Evolutionary conservation across 2,113 vertebrate species (phyloP).

Genomic region (Vulpes lagopus): DNA sequence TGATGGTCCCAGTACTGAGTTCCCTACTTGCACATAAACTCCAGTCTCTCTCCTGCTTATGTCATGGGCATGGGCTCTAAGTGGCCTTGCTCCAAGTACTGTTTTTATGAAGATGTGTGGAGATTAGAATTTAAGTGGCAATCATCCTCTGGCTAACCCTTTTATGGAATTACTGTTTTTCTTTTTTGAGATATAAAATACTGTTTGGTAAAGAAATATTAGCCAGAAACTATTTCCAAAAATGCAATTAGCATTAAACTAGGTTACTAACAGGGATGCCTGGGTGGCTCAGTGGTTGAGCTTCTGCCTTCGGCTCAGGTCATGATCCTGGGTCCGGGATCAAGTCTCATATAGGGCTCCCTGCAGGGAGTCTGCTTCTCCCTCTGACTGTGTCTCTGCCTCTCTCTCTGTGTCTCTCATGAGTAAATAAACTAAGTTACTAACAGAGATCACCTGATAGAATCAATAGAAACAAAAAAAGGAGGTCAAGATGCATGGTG

Average conservation of each 20-base stretch:
- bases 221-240: not conserved
- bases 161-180: not conserved
- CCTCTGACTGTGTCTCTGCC: too few species aligned
- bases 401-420: too few species aligned
- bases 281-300: too few species aligned
- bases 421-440: not conserved
- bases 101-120: not conserved
- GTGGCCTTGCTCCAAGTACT: not conserved
- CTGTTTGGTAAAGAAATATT: constrained; percentile 2
- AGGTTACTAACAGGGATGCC: not conserved
- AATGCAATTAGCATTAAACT: not conserved
- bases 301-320: too few species aligned
- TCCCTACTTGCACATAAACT: too few species aligned
- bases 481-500: not conserved
- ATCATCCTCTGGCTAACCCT: not conserved
- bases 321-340: too few species aligned
- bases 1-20: not conserved
- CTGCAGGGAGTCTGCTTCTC: too few species aligned
- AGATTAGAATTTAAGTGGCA: not conserved
- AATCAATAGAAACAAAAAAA: not conserved
- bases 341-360: too few species aligned
- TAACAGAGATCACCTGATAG: not conserved
- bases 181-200: not conserved
- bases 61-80: not conserved
- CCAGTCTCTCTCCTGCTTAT: not conserved